These are phyloP conservation scores for Epistrophella euchroma DNA, from an alignment of 2,888 invertebrate species.

Conservation along the genomic window DNA sequence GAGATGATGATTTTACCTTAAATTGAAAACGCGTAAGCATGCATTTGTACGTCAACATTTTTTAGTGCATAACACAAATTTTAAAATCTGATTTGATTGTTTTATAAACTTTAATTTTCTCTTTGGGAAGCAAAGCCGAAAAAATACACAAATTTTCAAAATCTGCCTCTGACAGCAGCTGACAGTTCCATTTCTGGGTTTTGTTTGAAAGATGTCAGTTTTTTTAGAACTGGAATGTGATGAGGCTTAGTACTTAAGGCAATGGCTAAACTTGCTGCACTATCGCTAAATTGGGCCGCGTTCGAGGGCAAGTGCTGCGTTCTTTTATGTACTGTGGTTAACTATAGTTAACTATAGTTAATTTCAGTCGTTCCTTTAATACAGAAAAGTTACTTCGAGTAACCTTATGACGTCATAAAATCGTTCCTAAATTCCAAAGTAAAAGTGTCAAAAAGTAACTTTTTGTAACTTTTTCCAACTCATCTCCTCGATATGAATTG, in stretches of 20 bases:
- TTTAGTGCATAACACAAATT: constrained; percentile 60
- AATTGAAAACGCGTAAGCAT: constrained; percentile 77
- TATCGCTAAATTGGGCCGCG: no score
- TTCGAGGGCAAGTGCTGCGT: no score
- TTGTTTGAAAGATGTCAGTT: constrained; percentile 32
- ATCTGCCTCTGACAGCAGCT: no score
- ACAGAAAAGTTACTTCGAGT: no score
- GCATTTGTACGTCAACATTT: constrained; percentile 77
- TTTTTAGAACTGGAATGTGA: constrained; percentile 25
- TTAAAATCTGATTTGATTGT: neutral
- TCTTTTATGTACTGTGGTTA: no score
- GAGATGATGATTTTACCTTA: constrained; percentile 76
- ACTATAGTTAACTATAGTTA: no score
- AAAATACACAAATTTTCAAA: constrained; percentile 51
- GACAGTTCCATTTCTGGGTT: constrained; percentile 1
- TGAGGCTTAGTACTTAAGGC: constrained; percentile 40
- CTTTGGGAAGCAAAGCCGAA: constrained; percentile 14
- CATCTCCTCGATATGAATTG: no score
- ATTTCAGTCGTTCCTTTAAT: no score
- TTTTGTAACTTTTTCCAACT: no score
- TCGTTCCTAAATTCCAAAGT: no score
- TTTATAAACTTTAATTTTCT: constrained; percentile 26
- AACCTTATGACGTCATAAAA: no score
- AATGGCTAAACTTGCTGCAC: neutral
- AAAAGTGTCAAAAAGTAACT: no score